Percentiles rank a stretch among this genome's conserved stretches.
Evolutionary conservation across 92 coral and sea anemone species (phyloP).

Genomic region (Ricordea florida): DNA sequence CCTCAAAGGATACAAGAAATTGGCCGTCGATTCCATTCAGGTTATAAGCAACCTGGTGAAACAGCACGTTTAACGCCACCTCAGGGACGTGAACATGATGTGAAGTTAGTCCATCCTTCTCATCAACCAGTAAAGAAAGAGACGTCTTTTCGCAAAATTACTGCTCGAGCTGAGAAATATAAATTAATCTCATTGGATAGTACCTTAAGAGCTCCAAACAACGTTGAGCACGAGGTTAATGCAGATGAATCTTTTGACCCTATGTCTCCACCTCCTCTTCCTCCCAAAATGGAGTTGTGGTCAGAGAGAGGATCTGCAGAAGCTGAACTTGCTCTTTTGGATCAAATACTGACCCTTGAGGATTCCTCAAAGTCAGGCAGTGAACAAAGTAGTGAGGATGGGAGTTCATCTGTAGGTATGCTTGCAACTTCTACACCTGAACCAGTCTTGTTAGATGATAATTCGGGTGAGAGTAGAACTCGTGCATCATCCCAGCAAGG

Average conservation of each 20-base stretch:
- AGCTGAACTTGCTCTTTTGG: constrained; percentile 57
- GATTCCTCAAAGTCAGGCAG: constrained; percentile 33
- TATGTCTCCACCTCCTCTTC: constrained; percentile 84
- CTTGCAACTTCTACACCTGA: neutral
- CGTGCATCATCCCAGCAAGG: too few species aligned
- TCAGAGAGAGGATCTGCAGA: constrained; percentile 15
- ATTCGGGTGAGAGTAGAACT: too few species aligned
- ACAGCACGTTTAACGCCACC: too few species aligned
- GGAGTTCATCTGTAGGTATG: neutral
- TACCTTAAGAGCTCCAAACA: neutral
- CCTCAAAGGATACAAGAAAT: neutral
- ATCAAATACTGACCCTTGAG: constrained; percentile 61
- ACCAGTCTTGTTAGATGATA: neutral
- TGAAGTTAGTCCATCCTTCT: neutral
- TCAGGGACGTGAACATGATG: too few species aligned
- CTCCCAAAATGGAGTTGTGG: constrained; percentile 60
- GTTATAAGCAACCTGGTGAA: too few species aligned
- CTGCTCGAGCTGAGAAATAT: too few species aligned
- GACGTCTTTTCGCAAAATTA: constrained; percentile 12
- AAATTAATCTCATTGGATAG: too few species aligned
- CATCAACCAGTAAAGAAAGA: constrained; percentile 7
- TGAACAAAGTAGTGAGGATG: constrained; percentile 16
- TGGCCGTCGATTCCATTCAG: neutral
- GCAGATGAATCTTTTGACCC: constrained; percentile 24
- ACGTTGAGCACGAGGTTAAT: neutral